phyloP scores from a whole-genome alignment of 2,797 vertebrate species.

The Chaunax sp. region DNA sequence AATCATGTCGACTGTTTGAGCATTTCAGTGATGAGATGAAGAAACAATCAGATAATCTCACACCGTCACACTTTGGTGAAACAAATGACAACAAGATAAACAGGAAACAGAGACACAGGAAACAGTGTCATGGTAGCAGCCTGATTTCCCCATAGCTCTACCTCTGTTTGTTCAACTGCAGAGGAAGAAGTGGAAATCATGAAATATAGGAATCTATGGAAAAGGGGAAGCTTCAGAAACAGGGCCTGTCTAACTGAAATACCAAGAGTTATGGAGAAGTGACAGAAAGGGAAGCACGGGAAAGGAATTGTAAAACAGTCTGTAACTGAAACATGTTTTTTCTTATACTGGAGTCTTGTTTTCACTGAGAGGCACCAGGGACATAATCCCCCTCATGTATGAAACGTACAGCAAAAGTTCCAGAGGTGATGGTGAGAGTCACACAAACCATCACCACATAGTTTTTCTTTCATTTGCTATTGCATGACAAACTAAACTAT shows the following conservation, averaged over 20 bases:
- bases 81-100: slow-evolving; percentile 85
- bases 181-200: slow-evolving; percentile 95
- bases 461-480: slow-evolving; percentile 3
- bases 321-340: slow-evolving; percentile 80
- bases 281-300: slow-evolving; percentile 96
- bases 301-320: slow-evolving; percentile 89
- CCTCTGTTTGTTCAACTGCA: slow-evolving; percentile 88
- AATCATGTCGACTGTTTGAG: slow-evolving; percentile 28
- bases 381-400: slow-evolving; percentile 38
- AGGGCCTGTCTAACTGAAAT: slow-evolving; percentile 91
- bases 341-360: slow-evolving; percentile 38
- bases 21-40: slow-evolving; percentile 59
- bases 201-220: slow-evolving; percentile 96
- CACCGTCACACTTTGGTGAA: slow-evolving; percentile 80
- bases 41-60: slow-evolving; percentile 76
- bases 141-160: slow-evolving; percentile 86
- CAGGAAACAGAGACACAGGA: slow-evolving; percentile 90
- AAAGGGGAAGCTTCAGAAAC: slow-evolving; percentile 94
- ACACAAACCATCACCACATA: background rate
- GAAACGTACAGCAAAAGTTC: slow-evolving; percentile 1
- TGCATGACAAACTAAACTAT: slow-evolving; percentile 15
- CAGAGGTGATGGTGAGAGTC: background rate
- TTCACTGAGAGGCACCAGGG: slow-evolving; percentile 51
- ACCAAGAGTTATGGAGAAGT: slow-evolving; percentile 97
- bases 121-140: slow-evolving; percentile 84